These are phyloP conservation scores for Takifugu rubripes DNA, from an alignment of 2,797 vertebrate genomes.

Conservation along the genomic window DNA sequence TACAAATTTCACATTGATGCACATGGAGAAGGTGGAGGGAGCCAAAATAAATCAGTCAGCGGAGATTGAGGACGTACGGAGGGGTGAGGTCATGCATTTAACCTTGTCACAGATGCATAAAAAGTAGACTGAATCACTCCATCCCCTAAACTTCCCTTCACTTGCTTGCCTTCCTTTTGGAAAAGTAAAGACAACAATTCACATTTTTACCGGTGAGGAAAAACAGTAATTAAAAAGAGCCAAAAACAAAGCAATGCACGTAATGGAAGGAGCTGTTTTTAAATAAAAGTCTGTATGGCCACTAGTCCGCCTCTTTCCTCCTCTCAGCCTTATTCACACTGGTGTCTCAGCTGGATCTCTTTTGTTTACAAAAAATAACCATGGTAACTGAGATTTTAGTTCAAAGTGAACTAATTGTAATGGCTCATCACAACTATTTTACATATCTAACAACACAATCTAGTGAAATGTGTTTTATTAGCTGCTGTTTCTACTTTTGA, in stretches of 20 bases:
- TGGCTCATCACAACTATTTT: too few relatives aligned
- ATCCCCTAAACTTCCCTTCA: neutral
- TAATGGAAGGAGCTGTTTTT: slow-evolving; percentile 37
- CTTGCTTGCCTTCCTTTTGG: slow-evolving; percentile 17
- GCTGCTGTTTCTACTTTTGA: too few relatives aligned
- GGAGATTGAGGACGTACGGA: slow-evolving; percentile 2
- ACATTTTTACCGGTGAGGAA: slow-evolving; percentile 50
- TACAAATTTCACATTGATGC: slow-evolving; percentile 57
- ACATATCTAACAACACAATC: too few relatives aligned
- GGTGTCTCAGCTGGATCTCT: slow-evolving; percentile 20
- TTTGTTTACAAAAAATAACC: neutral
- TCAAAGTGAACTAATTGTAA: too few relatives aligned
- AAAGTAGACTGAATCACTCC: neutral
- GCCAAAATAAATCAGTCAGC: slow-evolving; percentile 7
- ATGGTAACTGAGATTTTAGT: neutral
- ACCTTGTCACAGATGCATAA: slow-evolving; percentile 6
- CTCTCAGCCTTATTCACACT: slow-evolving; percentile 26
- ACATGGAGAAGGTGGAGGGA: slow-evolving; percentile 19
- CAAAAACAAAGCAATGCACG: slow-evolving; percentile 39
- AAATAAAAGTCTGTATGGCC: slow-evolving; percentile 39
- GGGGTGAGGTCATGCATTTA: slow-evolving; percentile 40
- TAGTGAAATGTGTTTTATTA: too few relatives aligned
- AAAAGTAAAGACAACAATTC: slow-evolving; percentile 37
- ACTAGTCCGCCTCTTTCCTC: slow-evolving; percentile 4
- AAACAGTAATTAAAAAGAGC: neutral